Conservation (phyloP, 1,140 invertebrate species). For the Grapholita molesta region DNA sequence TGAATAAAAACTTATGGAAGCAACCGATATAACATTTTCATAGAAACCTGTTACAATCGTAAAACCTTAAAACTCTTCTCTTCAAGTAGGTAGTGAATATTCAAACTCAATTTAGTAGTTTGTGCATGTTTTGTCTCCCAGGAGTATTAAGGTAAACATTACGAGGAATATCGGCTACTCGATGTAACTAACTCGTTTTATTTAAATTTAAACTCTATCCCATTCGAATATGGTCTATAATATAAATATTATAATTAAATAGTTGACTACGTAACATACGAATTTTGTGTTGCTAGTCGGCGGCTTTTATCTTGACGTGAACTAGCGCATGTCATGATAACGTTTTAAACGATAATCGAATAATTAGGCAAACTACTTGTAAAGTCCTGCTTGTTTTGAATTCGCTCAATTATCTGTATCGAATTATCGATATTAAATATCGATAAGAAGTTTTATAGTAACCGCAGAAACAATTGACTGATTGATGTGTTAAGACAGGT, state of each 20-base stretch:
- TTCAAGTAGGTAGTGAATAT: neutral
- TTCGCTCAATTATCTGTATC: neutral
- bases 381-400: too few relatives aligned
- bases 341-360: conserved; percentile 2
- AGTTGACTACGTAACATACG: neutral
- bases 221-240: too few relatives aligned
- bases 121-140: neutral
- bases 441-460: neutral
- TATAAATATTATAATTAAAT: too few relatives aligned
- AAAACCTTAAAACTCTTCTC: neutral
- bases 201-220: neutral
- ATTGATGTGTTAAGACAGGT: neutral
- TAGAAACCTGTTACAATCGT: too few relatives aligned
- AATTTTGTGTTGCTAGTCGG: neutral
- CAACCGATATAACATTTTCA: too few relatives aligned
- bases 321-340: conserved; percentile 1
- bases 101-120: neutral
- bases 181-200: neutral
- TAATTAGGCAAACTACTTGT: neutral
- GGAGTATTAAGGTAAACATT: neutral
- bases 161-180: neutral
- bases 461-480: neutral
- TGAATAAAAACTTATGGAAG: too few relatives aligned
- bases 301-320: conserved; percentile 12
- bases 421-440: neutral